phyloP scores from a whole-genome alignment of 1,140 invertebrate species.

The Centruroides vittatus region DNA sequence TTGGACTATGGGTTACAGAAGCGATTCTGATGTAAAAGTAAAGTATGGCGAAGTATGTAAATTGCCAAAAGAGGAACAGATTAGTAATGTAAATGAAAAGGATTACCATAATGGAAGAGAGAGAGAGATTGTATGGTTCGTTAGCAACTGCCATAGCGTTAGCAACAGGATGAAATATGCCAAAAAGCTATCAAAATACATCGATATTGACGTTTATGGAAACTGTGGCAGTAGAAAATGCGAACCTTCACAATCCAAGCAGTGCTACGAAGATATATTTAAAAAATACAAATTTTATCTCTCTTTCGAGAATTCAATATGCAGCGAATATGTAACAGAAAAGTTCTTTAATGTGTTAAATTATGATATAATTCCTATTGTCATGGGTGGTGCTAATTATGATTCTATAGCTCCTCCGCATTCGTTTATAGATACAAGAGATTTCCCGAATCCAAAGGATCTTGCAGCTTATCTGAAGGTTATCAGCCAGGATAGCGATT shows the following conservation, averaged over 20 bases:
- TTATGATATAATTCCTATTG: constrained; percentile 29
- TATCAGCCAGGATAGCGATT: not conserved
- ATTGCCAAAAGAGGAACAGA: too few species aligned
- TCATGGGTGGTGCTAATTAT: constrained; percentile 28
- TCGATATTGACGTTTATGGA: constrained; percentile 37
- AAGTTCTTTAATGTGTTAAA: constrained; percentile 22
- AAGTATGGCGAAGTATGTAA: constrained; percentile 22
- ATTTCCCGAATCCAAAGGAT: constrained; percentile 15
- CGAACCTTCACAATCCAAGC: constrained; percentile 6
- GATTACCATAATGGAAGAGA: constrained; percentile 20
- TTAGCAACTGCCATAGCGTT: constrained; percentile 31
- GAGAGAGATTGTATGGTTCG: constrained; percentile 33
- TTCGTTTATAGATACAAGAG: constrained; percentile 15
- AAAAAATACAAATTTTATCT: constrained; percentile 28
- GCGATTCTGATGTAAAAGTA: constrained; percentile 25
- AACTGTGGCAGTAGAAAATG: constrained; percentile 29
- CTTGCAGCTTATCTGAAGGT: constrained; percentile 9
- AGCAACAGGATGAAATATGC: constrained; percentile 30
- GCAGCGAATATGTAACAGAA: constrained; percentile 28
- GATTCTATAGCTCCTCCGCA: constrained; percentile 7
- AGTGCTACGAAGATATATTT: constrained; percentile 15
- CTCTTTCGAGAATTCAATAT: constrained; percentile 29
- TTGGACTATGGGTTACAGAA: constrained; percentile 35
- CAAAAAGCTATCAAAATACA: constrained; percentile 26
- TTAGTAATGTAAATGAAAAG: not conserved